Conservation (phyloP, 2,113 vertebrate genomes). For the Amphiprion ocellaris region DNA sequence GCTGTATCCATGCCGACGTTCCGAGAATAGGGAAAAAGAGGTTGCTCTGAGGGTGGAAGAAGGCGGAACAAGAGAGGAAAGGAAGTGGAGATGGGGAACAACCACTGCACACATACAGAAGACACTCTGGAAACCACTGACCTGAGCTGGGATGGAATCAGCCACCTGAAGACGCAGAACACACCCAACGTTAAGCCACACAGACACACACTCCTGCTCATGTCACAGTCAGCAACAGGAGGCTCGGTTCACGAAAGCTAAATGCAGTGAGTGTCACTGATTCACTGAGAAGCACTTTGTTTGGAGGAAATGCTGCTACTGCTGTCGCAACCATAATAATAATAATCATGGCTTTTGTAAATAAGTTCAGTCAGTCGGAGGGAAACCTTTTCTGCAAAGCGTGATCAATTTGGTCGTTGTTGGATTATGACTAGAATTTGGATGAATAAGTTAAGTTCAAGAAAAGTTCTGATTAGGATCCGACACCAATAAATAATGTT, state of each 20-base stretch:
- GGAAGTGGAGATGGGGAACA: slow-evolving; percentile 6
- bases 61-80: background rate
- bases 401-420: accelerated
- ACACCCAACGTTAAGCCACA: slow-evolving; percentile 78
- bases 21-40: slow-evolving; percentile 51
- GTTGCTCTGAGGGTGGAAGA: slow-evolving; percentile 27
- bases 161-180: slow-evolving; percentile 85
- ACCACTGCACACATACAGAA: slow-evolving; percentile 62
- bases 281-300: background rate
- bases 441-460: background rate
- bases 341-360: background rate
- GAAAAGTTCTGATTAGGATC: too few relatives aligned
- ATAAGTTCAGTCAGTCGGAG: background rate
- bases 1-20: slow-evolving; percentile 78
- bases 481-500: too few relatives aligned
- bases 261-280: background rate
- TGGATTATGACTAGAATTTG: too few relatives aligned
- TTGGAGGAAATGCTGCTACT: background rate
- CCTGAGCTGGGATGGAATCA: slow-evolving; percentile 86
- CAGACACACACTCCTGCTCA: slow-evolving; percentile 42
- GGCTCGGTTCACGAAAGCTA: background rate
- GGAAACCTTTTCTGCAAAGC: background rate
- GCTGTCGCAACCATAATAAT: background rate
- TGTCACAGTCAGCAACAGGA: slow-evolving; percentile 23
- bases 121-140: slow-evolving; percentile 77